phyloP scores from a whole-genome alignment of 2,113 vertebrate genomes.

The Sminthopsis crassicaudata region DNA sequence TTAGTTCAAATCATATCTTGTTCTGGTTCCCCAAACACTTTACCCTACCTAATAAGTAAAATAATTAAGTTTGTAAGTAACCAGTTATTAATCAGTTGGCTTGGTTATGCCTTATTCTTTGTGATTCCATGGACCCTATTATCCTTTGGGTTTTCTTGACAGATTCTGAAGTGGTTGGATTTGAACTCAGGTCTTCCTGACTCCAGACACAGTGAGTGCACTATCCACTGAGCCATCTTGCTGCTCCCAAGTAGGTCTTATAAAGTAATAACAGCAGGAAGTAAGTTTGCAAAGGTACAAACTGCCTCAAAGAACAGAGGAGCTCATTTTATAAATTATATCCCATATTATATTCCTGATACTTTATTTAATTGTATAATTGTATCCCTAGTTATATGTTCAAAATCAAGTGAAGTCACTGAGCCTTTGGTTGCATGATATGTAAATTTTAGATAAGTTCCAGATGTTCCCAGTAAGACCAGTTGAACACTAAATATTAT shows the following conservation, averaged over 20 bases:
- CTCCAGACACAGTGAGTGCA: neutral
- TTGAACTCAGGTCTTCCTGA: neutral
- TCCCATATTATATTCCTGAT: too few species aligned
- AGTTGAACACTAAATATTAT: neutral
- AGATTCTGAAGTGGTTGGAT: neutral
- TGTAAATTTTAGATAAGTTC: neutral
- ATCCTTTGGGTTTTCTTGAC: too few species aligned
- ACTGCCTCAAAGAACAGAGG: neutral
- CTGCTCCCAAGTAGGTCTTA: neutral
- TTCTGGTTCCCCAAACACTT: neutral
- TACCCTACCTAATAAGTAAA: too few species aligned
- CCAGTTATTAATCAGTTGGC: too few species aligned
- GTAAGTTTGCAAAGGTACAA: neutral
- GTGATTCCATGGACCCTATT: too few species aligned
- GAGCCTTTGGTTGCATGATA: neutral
- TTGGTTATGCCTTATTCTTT: too few species aligned
- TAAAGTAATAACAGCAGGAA: neutral
- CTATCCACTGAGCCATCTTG: too few species aligned
- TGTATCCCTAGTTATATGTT: too few species aligned
- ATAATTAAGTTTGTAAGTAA: too few species aligned
- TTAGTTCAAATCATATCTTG: neutral
- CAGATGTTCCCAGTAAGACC: neutral
- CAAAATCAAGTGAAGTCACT: neutral
- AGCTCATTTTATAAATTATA: neutral
- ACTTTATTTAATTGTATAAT: too few species aligned